Conservation (phyloP, 2,888 invertebrate species). For the Ethmia dodecea region DNA sequence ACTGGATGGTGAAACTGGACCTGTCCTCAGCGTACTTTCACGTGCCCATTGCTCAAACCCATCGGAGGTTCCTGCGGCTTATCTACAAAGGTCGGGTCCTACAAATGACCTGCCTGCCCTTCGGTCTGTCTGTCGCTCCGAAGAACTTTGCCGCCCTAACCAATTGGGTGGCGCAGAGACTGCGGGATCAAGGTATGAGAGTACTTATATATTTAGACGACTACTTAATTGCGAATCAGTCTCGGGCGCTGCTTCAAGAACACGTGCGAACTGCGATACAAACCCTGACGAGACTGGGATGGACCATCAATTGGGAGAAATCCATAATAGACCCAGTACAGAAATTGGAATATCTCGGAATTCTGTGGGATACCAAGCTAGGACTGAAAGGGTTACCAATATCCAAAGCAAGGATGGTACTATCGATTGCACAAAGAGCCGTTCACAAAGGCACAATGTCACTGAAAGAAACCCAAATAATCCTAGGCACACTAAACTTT, state of each 20-base stretch:
- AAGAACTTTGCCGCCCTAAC: conserved; percentile 6
- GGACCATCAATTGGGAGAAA: neutral
- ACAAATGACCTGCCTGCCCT: conserved; percentile 8
- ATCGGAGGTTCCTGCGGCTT: conserved; percentile 1
- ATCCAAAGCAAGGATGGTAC: no score
- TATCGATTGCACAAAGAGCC: no score
- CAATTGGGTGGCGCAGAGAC: conserved; percentile 8
- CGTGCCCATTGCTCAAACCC: neutral
- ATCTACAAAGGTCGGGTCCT: neutral
- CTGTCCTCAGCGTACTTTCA: conserved; percentile 3
- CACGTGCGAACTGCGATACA: neutral
- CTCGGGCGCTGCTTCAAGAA: neutral
- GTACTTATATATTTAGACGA: conserved; percentile 12
- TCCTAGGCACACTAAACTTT: conserved; percentile 1
- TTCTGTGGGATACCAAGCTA: neutral
- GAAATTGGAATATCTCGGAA: neutral
- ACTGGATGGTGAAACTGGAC: no score
- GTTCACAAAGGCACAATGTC: conserved; percentile 7
- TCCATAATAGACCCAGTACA: neutral
- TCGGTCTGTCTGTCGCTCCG: conserved; percentile 12
- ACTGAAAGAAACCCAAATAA: neutral
- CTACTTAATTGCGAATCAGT: neutral
- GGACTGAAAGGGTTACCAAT: neutral
- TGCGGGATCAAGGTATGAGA: conserved; percentile 5
- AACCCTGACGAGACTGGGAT: neutral